Evolutionary conservation across 2,113 vertebrate species (phyloP).

Genomic region (Anoura caudifer): DNA sequence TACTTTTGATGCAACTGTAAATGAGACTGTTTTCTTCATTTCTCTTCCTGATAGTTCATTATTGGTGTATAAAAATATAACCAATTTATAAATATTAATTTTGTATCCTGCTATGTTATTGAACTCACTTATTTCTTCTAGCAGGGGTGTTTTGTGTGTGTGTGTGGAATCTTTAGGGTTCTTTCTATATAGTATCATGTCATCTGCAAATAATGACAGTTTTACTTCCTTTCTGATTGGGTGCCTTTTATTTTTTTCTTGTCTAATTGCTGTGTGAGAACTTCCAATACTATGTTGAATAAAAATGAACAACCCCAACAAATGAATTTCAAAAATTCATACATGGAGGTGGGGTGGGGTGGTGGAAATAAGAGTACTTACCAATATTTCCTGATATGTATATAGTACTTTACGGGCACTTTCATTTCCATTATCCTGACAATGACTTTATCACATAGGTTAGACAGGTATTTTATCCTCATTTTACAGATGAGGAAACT

Average conservation of each 20-base stretch:
- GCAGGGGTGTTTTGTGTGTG: not conserved
- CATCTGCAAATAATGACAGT: not conserved
- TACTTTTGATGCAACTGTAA: not conserved
- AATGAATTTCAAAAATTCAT: not conserved
- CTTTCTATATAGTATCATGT: not conserved
- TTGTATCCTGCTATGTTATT: not conserved
- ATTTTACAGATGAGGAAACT: not conserved
- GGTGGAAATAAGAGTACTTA: not conserved
- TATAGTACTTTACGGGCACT: not conserved
- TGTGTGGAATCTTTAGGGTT: not conserved
- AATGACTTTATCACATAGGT: not conserved
- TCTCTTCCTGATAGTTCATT: not conserved
- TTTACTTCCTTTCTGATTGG: no score
- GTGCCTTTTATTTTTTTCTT: no score
- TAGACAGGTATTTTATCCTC: not conserved
- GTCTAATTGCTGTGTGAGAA: not conserved
- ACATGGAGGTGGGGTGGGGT: not conserved
- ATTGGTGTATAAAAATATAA: not conserved
- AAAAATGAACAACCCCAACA: not conserved
- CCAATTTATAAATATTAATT: not conserved
- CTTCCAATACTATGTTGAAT: not conserved
- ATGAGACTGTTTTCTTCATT: not conserved
- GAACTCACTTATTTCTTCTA: not conserved
- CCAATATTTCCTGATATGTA: not conserved
- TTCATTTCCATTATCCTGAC: not conserved